Evolutionary conservation across 2,888 invertebrate species (phyloP), one percentile per base, ranked within the genome.

Genomic region (Entomobrya proxima): DNA sequence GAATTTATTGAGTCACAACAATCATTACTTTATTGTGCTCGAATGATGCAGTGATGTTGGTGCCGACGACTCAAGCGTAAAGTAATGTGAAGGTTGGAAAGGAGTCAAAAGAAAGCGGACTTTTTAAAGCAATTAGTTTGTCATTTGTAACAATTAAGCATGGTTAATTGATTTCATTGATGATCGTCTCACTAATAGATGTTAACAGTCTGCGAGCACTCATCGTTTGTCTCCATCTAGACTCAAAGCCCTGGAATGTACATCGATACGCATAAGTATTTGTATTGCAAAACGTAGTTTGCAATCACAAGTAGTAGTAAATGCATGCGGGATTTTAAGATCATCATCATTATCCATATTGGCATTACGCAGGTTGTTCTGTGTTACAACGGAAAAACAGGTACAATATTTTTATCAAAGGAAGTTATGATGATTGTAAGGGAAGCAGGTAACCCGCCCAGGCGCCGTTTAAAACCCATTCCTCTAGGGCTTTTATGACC

Each of bases 351-450:
- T 40, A 13, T 55, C 1, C 7, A 11, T 35, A 35, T 64, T 64
- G n/a, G 35, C 9, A 21, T 11, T 2, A 35, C 1, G n/a, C 13
- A 67, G 67, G 67, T 67, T 67, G 40, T 13, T 37, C 27, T 3
- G 18, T 50, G 50, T n/a, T n/a, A n/a, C n/a, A 21, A 24, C n/a
- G 27, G 18, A n/a, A 35, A 52, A n/a, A 52, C n/a, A 82, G 58
- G 75, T 69, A 82, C 32, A 74, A 82, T 81, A 69, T 83, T 74
- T 83, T 83, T 72, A 89, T 90, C 89, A 89, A 84, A 89, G 87
- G 87, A 89, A 89, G 88, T 90, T 89, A 89, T 87, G 90, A 90
- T 89, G 89, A 90, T 90, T 86, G 87, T 87, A 89, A 88, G 89
- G 88, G 90, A 90, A 89, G 89, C 87, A 89, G 64, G 64, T 40